Evolutionary conservation across 2,888 invertebrate species (phyloP).

Genomic region (Lochmaea crataegi): DNA sequence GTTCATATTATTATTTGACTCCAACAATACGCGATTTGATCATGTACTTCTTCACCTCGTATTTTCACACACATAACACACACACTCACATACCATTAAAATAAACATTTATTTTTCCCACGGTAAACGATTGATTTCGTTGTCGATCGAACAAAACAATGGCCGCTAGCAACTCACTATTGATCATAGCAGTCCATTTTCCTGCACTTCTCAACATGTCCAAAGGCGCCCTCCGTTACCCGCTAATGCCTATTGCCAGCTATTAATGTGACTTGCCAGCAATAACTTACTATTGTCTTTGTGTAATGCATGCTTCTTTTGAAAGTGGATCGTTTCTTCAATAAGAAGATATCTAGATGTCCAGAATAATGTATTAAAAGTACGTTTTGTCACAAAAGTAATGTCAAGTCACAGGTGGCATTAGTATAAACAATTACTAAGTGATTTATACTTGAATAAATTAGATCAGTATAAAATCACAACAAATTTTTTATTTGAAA

Average conservation of each 20-base stretch:
- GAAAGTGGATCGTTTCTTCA: constrained; percentile 19
- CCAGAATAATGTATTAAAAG: not conserved
- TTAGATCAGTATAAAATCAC: too few species aligned
- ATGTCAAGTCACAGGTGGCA: not conserved
- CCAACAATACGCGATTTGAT: too few species aligned
- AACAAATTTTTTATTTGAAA: too few species aligned
- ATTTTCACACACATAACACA: constrained; percentile 5
- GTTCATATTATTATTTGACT: too few species aligned
- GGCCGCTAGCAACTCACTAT: constrained; percentile 28
- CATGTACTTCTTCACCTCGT: not conserved
- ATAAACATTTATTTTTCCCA: constrained; percentile 20
- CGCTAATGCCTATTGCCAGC: constrained; percentile 19
- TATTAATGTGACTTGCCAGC: constrained; percentile 29
- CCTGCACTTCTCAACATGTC: constrained; percentile 31
- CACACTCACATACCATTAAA: constrained; percentile 7
- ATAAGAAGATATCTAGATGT: constrained; percentile 19
- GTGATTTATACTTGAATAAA: not conserved
- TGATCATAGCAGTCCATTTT: constrained; percentile 31
- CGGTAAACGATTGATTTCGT: constrained; percentile 16
- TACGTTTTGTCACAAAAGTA: constrained; percentile 10
- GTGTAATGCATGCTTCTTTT: constrained; percentile 23
- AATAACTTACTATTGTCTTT: constrained; percentile 28
- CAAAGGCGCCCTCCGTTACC: constrained; percentile 30
- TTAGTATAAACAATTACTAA: not conserved
- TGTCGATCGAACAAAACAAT: constrained; percentile 26